phyloP scores from a whole-genome alignment of 2,113 vertebrate genomes.

The Panthera tigris region DNA sequence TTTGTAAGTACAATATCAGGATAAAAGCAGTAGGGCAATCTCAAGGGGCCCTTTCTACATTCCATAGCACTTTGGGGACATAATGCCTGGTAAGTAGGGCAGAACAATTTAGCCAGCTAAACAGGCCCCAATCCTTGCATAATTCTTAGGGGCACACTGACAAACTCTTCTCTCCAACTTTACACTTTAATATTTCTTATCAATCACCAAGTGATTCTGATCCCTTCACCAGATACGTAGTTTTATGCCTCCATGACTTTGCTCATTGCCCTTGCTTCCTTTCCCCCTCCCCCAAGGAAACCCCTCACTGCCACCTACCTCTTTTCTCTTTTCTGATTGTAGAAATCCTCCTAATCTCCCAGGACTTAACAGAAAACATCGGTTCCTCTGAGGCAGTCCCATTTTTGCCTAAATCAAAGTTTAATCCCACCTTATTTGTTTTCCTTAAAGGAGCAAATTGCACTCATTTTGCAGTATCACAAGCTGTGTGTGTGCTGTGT shows the following conservation, averaged over 20 bases:
- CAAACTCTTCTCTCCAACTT: not conserved
- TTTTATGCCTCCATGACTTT: not conserved
- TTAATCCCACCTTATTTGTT: not conserved
- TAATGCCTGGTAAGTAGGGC: conserved; percentile 23
- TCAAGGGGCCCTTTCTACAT: not conserved
- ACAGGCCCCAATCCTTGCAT: not conserved
- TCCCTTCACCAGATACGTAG: not conserved
- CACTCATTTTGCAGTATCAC: not conserved
- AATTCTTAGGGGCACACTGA: not conserved
- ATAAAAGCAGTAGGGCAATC: not conserved
- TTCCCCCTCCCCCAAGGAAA: not conserved
- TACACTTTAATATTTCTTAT: not conserved
- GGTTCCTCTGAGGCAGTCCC: not conserved
- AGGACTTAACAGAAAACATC: not conserved
- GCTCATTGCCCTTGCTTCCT: not conserved
- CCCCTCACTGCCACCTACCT: not conserved
- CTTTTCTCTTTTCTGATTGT: not conserved
- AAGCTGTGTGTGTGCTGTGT: not conserved
- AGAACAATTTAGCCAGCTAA: not conserved
- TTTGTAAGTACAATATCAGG: not conserved
- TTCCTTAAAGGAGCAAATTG: not conserved
- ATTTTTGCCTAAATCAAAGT: not conserved
- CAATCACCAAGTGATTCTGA: not conserved
- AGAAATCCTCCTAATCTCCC: not conserved
- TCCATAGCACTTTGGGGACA: not conserved